These are phyloP conservation scores for Zalophus californianus DNA, from an alignment of 2,797 vertebrate genomes.

Conservation along the genomic window DNA sequence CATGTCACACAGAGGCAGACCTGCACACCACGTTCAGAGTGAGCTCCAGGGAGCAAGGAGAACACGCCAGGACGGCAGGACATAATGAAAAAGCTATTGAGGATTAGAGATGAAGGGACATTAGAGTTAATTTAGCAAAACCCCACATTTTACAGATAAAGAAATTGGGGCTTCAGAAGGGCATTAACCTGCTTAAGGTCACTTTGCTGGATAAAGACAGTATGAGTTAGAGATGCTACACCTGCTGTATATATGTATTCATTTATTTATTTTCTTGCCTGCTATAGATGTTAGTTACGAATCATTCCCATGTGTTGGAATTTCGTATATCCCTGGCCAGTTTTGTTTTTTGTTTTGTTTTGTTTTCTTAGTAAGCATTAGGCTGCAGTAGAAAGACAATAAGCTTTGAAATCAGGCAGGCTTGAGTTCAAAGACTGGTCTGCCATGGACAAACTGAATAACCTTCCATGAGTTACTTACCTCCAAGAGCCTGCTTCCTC, in stretches of 20 bases:
- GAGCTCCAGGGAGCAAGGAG: neutral
- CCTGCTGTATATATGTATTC: neutral
- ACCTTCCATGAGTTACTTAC: neutral
- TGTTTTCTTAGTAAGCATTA: neutral
- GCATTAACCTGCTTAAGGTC: neutral
- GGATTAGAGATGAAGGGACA: neutral
- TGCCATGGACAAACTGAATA: neutral
- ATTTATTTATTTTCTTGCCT: neutral
- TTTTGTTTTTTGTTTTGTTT: neutral
- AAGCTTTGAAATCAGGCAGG: neutral
- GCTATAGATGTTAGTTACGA: neutral
- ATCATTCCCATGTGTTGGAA: neutral
- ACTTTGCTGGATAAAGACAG: neutral
- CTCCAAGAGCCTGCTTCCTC: neutral
- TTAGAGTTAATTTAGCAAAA: neutral
- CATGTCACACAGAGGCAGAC: neutral
- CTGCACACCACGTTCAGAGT: neutral
- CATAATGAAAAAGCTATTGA: neutral
- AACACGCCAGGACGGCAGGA: fast-evolving
- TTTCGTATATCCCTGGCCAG: neutral
- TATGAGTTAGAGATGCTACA: neutral
- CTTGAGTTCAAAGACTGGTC: neutral
- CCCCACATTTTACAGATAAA: neutral
- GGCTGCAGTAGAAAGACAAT: neutral
- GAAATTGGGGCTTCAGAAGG: neutral